Percentiles rank a stretch among this genome's conserved stretches.
Evolutionary conservation across 1,140 invertebrate species (phyloP).

Genomic region (Yoshiicerus persimilis): DNA sequence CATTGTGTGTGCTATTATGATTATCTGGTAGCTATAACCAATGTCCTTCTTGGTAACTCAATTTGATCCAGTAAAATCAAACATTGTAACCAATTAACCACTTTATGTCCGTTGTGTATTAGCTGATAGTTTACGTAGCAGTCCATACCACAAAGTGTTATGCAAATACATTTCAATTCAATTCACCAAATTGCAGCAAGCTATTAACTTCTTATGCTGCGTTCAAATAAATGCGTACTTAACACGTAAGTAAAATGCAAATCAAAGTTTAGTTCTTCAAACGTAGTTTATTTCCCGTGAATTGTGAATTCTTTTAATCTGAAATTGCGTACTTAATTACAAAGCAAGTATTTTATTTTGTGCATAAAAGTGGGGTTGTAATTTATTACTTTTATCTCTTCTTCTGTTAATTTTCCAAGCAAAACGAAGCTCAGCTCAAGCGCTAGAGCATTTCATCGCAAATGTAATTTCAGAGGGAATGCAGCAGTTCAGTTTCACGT

Average conservation of each 20-base stretch:
- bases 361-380: too few species aligned
- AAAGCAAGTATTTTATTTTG: not conserved
- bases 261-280: too few species aligned
- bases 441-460: too few species aligned
- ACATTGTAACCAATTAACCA: not conserved
- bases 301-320: not conserved
- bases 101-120: not conserved
- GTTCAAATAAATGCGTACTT: too few species aligned
- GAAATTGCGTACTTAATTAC: not conserved
- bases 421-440: too few species aligned
- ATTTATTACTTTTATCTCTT: not conserved
- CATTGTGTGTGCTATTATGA: not conserved
- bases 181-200: not conserved
- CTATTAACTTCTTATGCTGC: not conserved
- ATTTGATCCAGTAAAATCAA: not conserved
- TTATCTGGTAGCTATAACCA: not conserved
- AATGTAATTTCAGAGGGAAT: too few species aligned
- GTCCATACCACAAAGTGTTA: not conserved
- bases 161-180: not conserved
- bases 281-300: not conserved
- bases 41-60: not conserved
- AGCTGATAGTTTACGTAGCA: too few species aligned
- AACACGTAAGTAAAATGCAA: too few species aligned
- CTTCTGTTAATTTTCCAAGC: not conserved
- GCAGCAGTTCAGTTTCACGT: too few species aligned